Evolutionary conservation across 2,888 invertebrate genomes (phyloP).

Genomic region (Rhagonycha lutea): DNA sequence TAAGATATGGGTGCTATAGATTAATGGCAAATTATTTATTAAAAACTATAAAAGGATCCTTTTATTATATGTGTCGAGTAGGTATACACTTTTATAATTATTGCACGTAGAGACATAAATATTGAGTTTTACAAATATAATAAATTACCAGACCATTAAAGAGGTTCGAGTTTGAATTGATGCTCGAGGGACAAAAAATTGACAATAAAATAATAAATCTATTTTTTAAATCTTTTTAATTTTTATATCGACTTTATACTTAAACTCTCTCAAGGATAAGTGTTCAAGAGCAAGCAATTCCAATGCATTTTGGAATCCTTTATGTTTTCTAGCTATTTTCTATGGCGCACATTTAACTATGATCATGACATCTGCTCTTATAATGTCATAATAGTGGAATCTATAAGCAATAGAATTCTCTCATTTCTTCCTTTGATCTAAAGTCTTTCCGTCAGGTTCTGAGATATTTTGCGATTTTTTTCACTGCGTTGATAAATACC

Average conservation of each 20-base stretch:
- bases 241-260: neutral
- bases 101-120: neutral
- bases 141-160: neutral
- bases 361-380: neutral
- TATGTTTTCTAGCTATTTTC: neutral
- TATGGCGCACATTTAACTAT: neutral
- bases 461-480: no score
- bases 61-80: constrained; percentile 5
- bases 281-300: neutral
- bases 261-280: neutral
- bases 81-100: neutral
- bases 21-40: constrained; percentile 40
- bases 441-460: no score
- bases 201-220: neutral
- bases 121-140: neutral
- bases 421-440: no score
- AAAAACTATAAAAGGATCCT: constrained; percentile 21
- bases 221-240: neutral
- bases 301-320: neutral
- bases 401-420: neutral
- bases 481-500: no score
- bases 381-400: neutral
- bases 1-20: constrained; percentile 39
- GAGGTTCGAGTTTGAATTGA: neutral
- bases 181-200: neutral